Percentiles rank a stretch among this genome's conserved stretches.
These are phyloP conservation scores for Hydra vulgaris DNA, from an alignment of 30 jellyfish, hydroid and myxozoan genomes.

Conservation along the genomic window DNA sequence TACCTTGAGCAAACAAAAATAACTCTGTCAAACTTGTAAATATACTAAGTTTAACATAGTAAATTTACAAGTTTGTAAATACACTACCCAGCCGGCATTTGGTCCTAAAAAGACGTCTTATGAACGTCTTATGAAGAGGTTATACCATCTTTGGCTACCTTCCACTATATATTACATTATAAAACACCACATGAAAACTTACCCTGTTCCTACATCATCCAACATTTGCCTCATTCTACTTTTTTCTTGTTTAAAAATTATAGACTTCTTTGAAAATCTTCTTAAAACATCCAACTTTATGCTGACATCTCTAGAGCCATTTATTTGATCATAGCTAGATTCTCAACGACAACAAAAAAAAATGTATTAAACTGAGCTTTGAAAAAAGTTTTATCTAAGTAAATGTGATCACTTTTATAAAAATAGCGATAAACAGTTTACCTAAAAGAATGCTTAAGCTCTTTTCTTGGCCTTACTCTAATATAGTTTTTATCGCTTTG, in stretches of 20 bases:
- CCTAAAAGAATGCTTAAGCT: not conserved
- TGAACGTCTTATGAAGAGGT: no score
- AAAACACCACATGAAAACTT: not conserved
- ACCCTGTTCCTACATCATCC: conserved; percentile 20
- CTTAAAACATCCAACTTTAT: conserved; percentile 3
- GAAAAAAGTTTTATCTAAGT: not conserved
- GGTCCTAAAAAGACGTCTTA: no score
- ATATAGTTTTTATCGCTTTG: not conserved
- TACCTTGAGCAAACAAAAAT: no score
- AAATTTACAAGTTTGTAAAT: no score
- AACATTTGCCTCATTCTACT: not conserved
- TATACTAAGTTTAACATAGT: no score
- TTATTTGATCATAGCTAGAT: not conserved
- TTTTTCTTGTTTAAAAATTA: not conserved
- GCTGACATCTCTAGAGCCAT: not conserved
- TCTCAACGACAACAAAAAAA: not conserved
- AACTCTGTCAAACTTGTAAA: no score
- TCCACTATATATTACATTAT: no score
- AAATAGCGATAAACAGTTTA: not conserved
- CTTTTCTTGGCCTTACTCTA: not conserved
- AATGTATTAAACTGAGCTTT: not conserved
- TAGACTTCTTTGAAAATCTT: conserved; percentile 17
- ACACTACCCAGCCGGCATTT: no score
- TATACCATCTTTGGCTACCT: no score
- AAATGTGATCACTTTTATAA: not conserved